phyloP scores from a whole-genome alignment of 2,888 invertebrate genomes.

The Drosophila emarginata region DNA sequence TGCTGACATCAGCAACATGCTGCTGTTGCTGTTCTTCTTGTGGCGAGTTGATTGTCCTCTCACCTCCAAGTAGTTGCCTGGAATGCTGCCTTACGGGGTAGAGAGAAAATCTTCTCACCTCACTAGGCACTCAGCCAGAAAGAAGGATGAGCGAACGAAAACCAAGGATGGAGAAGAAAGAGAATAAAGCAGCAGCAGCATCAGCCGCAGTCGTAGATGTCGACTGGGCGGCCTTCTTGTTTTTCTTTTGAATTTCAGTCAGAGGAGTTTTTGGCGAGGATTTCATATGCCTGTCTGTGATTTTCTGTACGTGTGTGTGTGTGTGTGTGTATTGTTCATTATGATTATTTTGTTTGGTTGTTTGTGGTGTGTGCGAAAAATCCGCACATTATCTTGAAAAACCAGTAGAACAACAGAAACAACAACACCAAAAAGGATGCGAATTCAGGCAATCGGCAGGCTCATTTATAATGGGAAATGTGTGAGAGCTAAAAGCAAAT shows the following conservation, averaged over 20 bases:
- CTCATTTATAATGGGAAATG: constrained; percentile 74
- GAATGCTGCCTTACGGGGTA: constrained; percentile 75
- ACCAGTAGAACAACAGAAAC: constrained; percentile 70
- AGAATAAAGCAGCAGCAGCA: constrained; percentile 19
- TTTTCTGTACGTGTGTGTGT: neutral
- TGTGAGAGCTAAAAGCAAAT: constrained; percentile 74
- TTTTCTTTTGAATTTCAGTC: constrained; percentile 71
- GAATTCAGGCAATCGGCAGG: constrained; percentile 30
- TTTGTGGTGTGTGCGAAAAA: constrained; percentile 66
- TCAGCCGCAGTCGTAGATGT: constrained; percentile 32
- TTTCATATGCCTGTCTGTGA: neutral
- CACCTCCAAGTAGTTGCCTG: constrained; percentile 72
- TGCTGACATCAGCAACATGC: constrained; percentile 5
- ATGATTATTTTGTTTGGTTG: constrained; percentile 68
- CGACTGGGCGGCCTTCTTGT: constrained; percentile 55
- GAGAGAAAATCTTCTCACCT: constrained; percentile 76
- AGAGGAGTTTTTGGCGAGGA: constrained; percentile 32
- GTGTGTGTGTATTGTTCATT: constrained; percentile 67
- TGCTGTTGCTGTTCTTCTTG: constrained; percentile 36
- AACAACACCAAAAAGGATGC: constrained; percentile 56
- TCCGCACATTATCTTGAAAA: constrained; percentile 76
- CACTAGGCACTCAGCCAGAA: constrained; percentile 39
- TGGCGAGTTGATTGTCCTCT: constrained; percentile 73
- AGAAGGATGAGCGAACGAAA: constrained; percentile 19
- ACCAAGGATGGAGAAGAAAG: constrained; percentile 18